Evolutionary conservation across 1,140 invertebrate species (phyloP), one percentile per base, ranked within the genome.

Genomic region (Drosophila tsacasi): DNA sequence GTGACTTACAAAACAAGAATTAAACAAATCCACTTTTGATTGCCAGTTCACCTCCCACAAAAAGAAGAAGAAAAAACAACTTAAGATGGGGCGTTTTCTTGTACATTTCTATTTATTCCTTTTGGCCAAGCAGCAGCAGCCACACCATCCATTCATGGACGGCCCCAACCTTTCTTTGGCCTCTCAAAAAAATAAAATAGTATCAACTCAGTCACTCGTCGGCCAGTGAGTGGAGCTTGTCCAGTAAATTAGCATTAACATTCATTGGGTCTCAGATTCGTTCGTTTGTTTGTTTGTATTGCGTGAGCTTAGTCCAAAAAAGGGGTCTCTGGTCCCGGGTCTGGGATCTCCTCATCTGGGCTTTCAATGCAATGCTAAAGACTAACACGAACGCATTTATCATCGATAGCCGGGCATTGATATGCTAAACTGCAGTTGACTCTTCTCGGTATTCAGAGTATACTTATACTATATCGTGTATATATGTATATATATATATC

Each of bases 161-260:
- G 21, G 23, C 37, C 46, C 25, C n/a, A 23, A 47, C 46, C 66
- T 65, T 83, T 67, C 46, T 65, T 63, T 57, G 12, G 9, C 8
- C 8, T 25, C 21, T 54, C n/a, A 55, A 30, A 57, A 49, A 27
- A 42, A 37, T 52, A 54, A 32, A 54, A 54, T 15, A 40, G 46
- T 17, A 59, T 32, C 49, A 64, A 58, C 47, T 50, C 54, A 67
- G 52, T 65, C 27, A 72, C 54, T 39, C 15, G 27, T 15, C 25
- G 13, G 19, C 46, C 27, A 60, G 44, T 61, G 25, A 77, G 62
- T 68, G 74, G 63, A 74, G 72, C 74, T 76, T 85, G 81, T 89
- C 82, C 79, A 90, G 67, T 90, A 89, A 91, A 89, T 89, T 81
- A 89, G 85, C 82, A 89, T 89, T 85, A 89, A 79, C 69, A 84